A percentile compares a stretch with the other conserved stretches of the same genome.
phyloP scores from a whole-genome alignment of 2,797 vertebrate species.

The Bufotes viridis region DNA sequence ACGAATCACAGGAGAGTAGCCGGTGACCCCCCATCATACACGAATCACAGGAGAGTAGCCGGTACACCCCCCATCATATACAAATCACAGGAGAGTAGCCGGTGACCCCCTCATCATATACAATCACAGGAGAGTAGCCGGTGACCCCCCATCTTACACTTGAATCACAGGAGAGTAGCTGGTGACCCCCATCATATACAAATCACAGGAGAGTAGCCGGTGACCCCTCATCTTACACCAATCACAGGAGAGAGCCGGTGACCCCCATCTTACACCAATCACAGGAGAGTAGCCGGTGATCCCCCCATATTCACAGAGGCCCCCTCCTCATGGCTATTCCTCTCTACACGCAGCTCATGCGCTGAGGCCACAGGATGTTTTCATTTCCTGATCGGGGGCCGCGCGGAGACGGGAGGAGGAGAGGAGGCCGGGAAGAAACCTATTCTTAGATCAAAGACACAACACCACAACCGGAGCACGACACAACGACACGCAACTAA shows the following conservation, averaged over 20 bases:
- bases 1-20: not conserved
- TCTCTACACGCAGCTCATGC: not conserved
- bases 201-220: too few species aligned
- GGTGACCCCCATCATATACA: too few species aligned
- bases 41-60: too few species aligned
- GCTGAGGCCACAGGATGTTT: slow-evolving; percentile 46
- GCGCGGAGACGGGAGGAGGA: not conserved
- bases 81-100: too few species aligned
- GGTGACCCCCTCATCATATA: too few species aligned
- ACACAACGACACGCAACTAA: not conserved
- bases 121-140: too few species aligned
- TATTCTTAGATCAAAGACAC: slow-evolving; percentile 42
- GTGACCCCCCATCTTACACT: not conserved
- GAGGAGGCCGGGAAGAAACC: not conserved
- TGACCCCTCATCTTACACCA: too few species aligned
- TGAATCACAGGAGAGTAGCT: not conserved
- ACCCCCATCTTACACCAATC: not conserved
- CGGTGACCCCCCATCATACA: too few species aligned
- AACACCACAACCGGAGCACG: not conserved
- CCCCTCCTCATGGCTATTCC: not conserved
- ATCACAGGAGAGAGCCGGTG: not conserved
- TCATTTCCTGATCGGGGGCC: slow-evolving; percentile 25
- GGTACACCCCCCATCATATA: too few species aligned
- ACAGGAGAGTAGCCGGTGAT: not conserved
- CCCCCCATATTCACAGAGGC: not conserved